These are phyloP conservation scores for Heterodera filipjevi DNA, from an alignment of 2,888 invertebrate genomes.

Conservation along the genomic window DNA sequence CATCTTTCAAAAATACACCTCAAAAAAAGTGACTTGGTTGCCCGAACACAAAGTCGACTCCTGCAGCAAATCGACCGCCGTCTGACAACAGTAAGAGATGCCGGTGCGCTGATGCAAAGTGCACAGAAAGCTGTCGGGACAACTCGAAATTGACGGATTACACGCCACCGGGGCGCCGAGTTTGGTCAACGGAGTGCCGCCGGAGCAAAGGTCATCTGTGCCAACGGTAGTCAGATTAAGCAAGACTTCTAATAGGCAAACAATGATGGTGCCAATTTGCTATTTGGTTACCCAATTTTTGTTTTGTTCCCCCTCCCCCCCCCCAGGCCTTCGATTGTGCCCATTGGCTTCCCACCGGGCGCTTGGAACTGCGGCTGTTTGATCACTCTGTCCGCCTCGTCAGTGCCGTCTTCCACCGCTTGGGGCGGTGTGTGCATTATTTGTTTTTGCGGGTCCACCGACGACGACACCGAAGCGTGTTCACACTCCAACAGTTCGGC, in stretches of 20 bases:
- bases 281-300: too few relatives aligned
- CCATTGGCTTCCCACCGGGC: slow-evolving; percentile 47
- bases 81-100: slow-evolving; percentile 62
- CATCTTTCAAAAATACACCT: slow-evolving; percentile 33
- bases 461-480: not conserved
- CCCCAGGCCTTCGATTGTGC: not conserved
- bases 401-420: not conserved
- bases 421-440: not conserved
- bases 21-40: slow-evolving; percentile 61
- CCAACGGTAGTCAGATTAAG: too few relatives aligned
- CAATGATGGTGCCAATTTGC: not conserved
- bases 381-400: slow-evolving; percentile 45
- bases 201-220: slow-evolving; percentile 62
- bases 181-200: slow-evolving; percentile 60
- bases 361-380: slow-evolving; percentile 61
- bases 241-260: too few relatives aligned
- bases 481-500: slow-evolving; percentile 52
- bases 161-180: slow-evolving; percentile 62
- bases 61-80: slow-evolving; percentile 31
- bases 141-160: slow-evolving; percentile 62
- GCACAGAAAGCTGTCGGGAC: slow-evolving; percentile 63
- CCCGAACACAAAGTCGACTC: slow-evolving; percentile 51
- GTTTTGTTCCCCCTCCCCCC: not conserved
- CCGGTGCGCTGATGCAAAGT: slow-evolving; percentile 62
- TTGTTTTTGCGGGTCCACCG: not conserved